Evolutionary conservation across 2,888 invertebrate species (phyloP), one percentile per base, ranked within the genome.

Genomic region (Cephus spinipes): DNA sequence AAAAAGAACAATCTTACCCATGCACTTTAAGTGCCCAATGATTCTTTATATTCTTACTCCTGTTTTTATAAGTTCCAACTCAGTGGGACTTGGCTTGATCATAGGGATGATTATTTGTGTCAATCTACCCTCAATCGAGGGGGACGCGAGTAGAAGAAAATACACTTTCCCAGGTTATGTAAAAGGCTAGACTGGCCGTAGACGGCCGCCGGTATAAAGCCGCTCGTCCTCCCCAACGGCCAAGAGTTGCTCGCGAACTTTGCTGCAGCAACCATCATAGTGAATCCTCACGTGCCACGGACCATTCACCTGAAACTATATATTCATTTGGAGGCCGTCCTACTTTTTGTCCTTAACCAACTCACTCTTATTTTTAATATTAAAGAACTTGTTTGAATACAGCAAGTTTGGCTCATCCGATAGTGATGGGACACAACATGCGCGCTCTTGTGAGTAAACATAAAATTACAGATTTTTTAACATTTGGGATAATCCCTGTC

Each of bases 101-200:
- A 55, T 2, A 55, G 55, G 55, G 55, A 55, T 55, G 55, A 55
- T 23, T 55, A 55, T 55, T 40, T 6, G 15, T 15, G 15, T 0
- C 9, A 23, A 23, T 23, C 55, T 55, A 55, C 55, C 55, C 55
- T 55, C 15, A 9, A 75, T 75, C 73, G 32, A 77, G 76, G 76
- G 81, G 78, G 74, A 73, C 76, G 76, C 15, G 68, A 76, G 73
- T 23, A 74, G 77, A 84, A 89, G 90, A 86, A 90, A 90, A 89
- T 90, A 88, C 84, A 91, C 91, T 91, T 91, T 91, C 91, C 89
- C 90, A 86, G 88, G 86, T 91, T 91, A 91, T 90, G 89, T 91
- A 91, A 91, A 90, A 84, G 83, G 85, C 81, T 69, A 81, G 84
- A 84, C 82, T 85, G 85, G 83, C 83, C 84, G 87, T 86, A 87